phyloP scores from a whole-genome alignment of 2,888 invertebrate genomes.

The Papilio demoleus region DNA sequence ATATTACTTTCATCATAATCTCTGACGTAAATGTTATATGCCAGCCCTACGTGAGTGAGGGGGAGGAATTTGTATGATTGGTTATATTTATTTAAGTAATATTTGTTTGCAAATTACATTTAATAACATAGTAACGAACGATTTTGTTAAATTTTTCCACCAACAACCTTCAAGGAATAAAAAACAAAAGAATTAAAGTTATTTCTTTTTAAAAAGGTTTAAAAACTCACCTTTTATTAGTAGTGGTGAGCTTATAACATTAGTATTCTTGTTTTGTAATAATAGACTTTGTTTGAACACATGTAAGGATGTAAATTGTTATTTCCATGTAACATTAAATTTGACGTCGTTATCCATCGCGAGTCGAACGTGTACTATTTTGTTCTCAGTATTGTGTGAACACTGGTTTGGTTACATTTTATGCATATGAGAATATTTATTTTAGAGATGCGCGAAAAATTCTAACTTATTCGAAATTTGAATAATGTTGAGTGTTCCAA shows the following conservation, averaged over 20 bases:
- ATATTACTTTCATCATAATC: no score
- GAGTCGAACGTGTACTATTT: slow-evolving; percentile 30
- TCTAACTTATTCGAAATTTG: not conserved
- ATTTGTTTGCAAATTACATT: not conserved
- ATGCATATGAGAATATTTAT: not conserved
- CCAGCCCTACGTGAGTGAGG: no score
- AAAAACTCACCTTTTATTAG: slow-evolving; percentile 11
- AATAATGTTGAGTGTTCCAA: no score
- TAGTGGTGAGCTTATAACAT: not conserved
- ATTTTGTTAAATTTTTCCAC: not conserved
- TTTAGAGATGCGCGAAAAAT: not conserved
- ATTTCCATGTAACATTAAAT: not conserved
- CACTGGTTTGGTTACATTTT: slow-evolving; percentile 13
- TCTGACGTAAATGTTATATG: no score
- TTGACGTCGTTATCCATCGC: slow-evolving; percentile 34
- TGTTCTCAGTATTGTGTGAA: not conserved
- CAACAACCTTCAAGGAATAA: not conserved
- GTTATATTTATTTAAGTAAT: no score
- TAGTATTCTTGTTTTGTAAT: not conserved
- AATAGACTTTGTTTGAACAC: slow-evolving; percentile 3
- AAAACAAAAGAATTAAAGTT: not conserved
- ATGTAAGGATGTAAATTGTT: not conserved
- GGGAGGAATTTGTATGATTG: no score
- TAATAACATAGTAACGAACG: not conserved
- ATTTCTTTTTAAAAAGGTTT: not conserved